A percentile compares a stretch with the other conserved stretches of the same genome.
These are phyloP conservation scores for Macropodus opercularis DNA, from an alignment of 2,797 vertebrate genomes.

Conservation along the genomic window DNA sequence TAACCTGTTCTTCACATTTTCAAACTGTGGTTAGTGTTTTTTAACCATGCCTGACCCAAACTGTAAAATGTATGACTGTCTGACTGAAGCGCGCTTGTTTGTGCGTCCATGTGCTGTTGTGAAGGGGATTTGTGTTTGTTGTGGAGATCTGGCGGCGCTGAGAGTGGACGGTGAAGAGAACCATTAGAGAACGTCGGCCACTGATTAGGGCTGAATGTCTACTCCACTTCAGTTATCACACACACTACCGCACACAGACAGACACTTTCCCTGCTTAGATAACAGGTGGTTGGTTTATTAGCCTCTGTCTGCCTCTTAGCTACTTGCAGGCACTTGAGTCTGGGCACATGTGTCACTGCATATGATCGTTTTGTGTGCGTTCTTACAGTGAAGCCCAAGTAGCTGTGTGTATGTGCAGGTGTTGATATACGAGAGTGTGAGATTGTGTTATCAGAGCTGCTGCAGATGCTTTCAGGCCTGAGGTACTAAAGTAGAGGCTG, in stretches of 20 bases:
- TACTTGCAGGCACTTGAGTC: not conserved
- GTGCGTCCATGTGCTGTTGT: no score
- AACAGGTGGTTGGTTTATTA: constrained; percentile 39
- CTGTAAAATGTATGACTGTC: no score
- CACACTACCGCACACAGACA: constrained; percentile 4
- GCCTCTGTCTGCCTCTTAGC: constrained; percentile 17
- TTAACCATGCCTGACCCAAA: no score
- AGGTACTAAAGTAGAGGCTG: constrained; percentile 29
- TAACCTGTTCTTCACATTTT: no score
- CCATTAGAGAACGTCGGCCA: constrained; percentile 40
- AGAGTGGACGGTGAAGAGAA: constrained; percentile 54
- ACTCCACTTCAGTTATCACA: constrained; percentile 65
- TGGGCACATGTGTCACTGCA: not conserved
- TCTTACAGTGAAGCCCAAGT: not conserved
- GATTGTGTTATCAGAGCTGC: constrained; percentile 53
- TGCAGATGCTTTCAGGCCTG: constrained; percentile 37
- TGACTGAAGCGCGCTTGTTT: no score
- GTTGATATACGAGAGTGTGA: constrained; percentile 26
- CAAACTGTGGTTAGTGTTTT: no score
- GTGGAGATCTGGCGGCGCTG: constrained; percentile 55
- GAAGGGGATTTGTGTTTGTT: constrained; percentile 57
- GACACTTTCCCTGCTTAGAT: constrained; percentile 37
- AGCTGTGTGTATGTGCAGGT: not conserved
- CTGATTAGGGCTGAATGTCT: constrained; percentile 63
- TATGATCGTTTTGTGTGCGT: not conserved